These are phyloP conservation scores for Steromphala cineraria DNA, from an alignment of 2,888 invertebrate genomes.

Conservation along the genomic window DNA sequence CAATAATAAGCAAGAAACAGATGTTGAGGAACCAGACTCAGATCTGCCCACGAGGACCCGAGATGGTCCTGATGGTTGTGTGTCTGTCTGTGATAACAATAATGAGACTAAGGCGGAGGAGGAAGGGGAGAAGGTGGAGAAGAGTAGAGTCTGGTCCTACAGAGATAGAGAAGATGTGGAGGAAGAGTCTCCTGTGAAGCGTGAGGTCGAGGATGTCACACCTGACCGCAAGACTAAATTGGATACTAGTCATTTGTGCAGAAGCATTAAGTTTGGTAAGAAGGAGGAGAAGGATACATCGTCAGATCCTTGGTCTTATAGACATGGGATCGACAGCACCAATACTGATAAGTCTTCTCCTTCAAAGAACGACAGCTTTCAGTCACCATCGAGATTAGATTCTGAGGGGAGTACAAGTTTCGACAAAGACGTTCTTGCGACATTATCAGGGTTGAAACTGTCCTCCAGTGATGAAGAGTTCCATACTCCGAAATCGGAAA, in stretches of 20 bases:
- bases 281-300: background rate
- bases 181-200: background rate
- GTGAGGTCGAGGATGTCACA: background rate
- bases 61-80: background rate
- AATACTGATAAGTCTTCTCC: background rate
- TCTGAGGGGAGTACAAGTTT: slow-evolving; percentile 1
- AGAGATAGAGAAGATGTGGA: background rate
- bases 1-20: slow-evolving; percentile 4
- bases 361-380: background rate
- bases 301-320: background rate
- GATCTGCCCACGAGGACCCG: background rate
- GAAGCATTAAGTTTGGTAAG: background rate
- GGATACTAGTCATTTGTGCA: background rate
- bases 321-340: background rate
- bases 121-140: background rate
- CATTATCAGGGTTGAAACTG: slow-evolving; percentile 12
- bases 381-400: background rate
- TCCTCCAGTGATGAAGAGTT: slow-evolving; percentile 15
- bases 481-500: background rate
- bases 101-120: background rate
- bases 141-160: background rate
- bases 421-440: slow-evolving; percentile 10
- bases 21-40: background rate
- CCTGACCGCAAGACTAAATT: background rate
- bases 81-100: background rate